Percentiles rank a stretch among this genome's conserved stretches.
These are phyloP conservation scores for Ceriagrion tenellum DNA, from an alignment of 2,888 invertebrate genomes.

Conservation along the genomic window DNA sequence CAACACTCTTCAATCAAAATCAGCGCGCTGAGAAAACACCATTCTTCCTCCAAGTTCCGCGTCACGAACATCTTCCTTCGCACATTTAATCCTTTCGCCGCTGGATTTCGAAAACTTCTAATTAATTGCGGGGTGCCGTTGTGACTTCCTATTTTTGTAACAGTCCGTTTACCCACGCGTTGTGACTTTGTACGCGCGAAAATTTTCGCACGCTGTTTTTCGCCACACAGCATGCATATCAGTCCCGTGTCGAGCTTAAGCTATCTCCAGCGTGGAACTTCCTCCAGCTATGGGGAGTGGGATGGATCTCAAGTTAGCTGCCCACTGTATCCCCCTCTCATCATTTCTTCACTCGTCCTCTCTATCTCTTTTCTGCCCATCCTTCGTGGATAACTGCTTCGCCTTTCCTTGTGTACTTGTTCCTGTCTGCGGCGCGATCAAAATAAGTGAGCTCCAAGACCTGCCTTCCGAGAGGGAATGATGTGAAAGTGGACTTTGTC, in stretches of 20 bases:
- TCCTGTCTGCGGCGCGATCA: conserved; percentile 55
- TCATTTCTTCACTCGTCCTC: background rate
- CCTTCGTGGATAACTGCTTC: background rate
- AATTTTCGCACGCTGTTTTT: background rate
- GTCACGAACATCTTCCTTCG: background rate
- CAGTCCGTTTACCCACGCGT: conserved; percentile 4
- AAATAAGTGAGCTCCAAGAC: conserved; percentile 58
- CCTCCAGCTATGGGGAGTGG: background rate
- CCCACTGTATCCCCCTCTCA: background rate
- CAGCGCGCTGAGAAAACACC: conserved; percentile 3
- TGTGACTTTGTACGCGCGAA: background rate
- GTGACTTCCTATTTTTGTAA: conserved; percentile 33
- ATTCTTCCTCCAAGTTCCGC: conserved; percentile 17
- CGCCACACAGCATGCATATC: background rate
- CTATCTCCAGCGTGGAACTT: background rate
- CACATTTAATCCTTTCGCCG: conserved; percentile 23
- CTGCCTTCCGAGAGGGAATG: background rate
- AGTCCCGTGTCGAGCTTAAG: background rate
- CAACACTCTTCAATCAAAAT: conserved; percentile 50
- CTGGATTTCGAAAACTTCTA: background rate
- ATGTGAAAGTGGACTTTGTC: background rate
- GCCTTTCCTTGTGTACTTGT: conserved; percentile 52
- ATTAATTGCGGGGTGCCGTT: conserved; percentile 37
- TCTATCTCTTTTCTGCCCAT: background rate
- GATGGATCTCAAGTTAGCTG: background rate